phyloP scores from a whole-genome alignment of 2,797 vertebrate species.

The Poecile montanus region DNA sequence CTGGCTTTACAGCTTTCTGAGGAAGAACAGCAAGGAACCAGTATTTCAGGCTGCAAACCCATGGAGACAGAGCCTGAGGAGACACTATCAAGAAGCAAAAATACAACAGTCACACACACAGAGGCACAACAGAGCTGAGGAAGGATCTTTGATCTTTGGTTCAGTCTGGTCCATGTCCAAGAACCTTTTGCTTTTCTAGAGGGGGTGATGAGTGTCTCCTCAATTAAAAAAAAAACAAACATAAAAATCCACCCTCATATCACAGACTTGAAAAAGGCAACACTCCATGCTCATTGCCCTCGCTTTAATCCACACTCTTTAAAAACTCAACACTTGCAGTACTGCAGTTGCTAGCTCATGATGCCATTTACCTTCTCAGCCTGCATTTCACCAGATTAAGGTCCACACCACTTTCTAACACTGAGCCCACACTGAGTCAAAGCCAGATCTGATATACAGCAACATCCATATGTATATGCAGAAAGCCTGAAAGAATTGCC shows the following conservation, averaged over 20 bases:
- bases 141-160: constrained; percentile 17
- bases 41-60: constrained; percentile 49
- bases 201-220: not conserved
- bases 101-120: not conserved
- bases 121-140: not conserved
- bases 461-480: not conserved
- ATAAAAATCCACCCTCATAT: not conserved
- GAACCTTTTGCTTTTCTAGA: not conserved
- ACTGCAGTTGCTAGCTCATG: not conserved
- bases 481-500: not conserved
- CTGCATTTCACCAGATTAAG: not conserved
- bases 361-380: not conserved
- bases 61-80: constrained; percentile 23
- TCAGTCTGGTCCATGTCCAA: not conserved
- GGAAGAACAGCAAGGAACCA: constrained; percentile 26
- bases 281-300: not conserved
- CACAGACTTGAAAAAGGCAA: not conserved
- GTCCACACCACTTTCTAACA: not conserved
- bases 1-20: constrained; percentile 39
- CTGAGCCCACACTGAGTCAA: not conserved
- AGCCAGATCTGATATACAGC: not conserved
- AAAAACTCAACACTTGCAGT: not conserved
- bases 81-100: not conserved
- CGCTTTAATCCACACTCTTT: not conserved
- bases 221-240: not conserved